phyloP scores from a whole-genome alignment of 2,797 vertebrate species.

The Pyrocephalus nanus region DNA sequence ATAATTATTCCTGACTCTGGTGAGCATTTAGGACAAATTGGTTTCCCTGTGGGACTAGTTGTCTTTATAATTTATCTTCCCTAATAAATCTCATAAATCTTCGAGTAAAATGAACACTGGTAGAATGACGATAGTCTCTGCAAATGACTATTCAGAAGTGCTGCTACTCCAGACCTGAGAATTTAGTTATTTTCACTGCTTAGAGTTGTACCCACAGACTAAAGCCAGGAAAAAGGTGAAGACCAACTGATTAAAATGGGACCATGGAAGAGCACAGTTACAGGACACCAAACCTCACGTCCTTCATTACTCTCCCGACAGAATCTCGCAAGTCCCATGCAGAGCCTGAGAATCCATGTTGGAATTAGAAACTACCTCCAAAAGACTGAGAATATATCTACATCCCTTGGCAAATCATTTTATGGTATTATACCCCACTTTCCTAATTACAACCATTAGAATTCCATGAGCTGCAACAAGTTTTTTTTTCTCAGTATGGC shows the following conservation, averaged over 20 bases:
- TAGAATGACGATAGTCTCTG: not conserved
- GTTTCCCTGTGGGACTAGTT: not conserved
- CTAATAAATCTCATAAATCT: not conserved
- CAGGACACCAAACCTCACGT: not conserved
- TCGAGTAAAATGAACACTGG: not conserved
- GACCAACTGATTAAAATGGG: not conserved
- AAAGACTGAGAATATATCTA: not conserved
- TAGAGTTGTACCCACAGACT: not conserved
- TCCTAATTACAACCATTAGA: not conserved
- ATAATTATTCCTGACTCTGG: not conserved
- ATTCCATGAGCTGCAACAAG: not conserved
- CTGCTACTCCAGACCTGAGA: not conserved
- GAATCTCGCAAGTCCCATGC: not conserved
- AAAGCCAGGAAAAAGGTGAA: not conserved
- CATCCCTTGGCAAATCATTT: not conserved
- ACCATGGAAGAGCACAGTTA: not conserved
- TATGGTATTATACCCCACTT: not conserved
- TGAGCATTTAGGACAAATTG: not conserved
- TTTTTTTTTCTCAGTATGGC: not conserved
- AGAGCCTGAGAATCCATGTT: not conserved
- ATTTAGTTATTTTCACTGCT: not conserved
- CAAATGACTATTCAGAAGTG: not conserved
- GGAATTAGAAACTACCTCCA: not conserved
- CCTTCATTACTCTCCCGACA: not conserved
- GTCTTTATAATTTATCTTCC: not conserved